Evolutionary conservation across 1,140 invertebrate genomes (phyloP), one percentile per base, ranked within the genome.

Genomic region (Neodiprion lecontei): DNA sequence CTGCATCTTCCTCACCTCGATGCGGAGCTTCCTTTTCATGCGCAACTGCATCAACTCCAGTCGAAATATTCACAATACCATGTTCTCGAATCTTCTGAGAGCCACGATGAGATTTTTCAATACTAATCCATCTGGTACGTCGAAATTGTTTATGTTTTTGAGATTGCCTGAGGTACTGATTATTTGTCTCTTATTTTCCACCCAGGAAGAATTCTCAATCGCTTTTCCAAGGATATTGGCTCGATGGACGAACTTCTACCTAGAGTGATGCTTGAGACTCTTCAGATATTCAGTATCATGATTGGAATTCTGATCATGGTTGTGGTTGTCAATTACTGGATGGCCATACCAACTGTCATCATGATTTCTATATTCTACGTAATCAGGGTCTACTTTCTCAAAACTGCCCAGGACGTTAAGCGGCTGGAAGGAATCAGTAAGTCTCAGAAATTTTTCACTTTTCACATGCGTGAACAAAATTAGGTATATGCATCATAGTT

Each of bases 201-300:
- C 5, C 28, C 83, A 80, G 89, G 95, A 79, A 89, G 93, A 71
- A 92, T 95, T 50, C 85, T 95, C n/a, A 96, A 96, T 85, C 85
- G 94, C 77, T 96, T 95, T 87, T 94, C 94, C 0, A 94, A 94
- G 84, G 95, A 96, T 82, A 90, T 95, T 81, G 95, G 96, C 77
- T 92, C 94, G 28, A 91, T 96, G 77, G 96, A 97, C 86, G 95
- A 97, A 83, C 70, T 91, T 9, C 83, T 98, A 8, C 96, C 96
- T 53, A 89, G 86, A 79, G 85, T 90, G n/a, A 90, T 94, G 79
- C 90, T 95, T 78, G 95, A 96, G 80, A 85, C 88, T 0, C 70
- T 90, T 48, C 92, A 94, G 73, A 81, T 88, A 68, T 81, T 80
- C 61, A 78, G 83, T 3, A 78, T 87, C 14, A 84, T 89, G 80